Evolutionary conservation across 1,140 invertebrate genomes (phyloP), one percentile per base, ranked within the genome.

Genomic region (Pemphigus obesinymphae): DNA sequence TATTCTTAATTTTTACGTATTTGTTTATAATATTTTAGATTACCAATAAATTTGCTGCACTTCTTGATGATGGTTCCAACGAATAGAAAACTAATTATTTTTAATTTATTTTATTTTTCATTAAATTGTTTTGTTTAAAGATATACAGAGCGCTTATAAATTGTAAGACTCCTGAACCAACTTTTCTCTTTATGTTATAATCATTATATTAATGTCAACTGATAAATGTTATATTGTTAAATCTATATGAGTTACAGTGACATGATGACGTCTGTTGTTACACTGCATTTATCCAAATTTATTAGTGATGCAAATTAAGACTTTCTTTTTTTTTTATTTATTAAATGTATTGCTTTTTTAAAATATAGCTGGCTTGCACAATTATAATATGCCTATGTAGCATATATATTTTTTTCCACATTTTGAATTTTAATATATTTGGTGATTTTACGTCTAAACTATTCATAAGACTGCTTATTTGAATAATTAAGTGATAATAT

Each of bases 41-140:
- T 23, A 78, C 31, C 26, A 78, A 78, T 26, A 78, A 78, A 78
- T 78, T 78, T 78, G 75, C 75, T 23, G 75, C 75, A 40, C 50
- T 78, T 58, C 50, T 78, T 40, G 75, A 78, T 58, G 75, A 78
- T 29, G 75, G 75, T 23, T 58, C 75, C 53, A 78, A 78, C 20
- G 75, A 78, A 78, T 78, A 78, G 17, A 53, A 29, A 58, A 20
- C 11, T 10, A 11, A 29, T 17, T 13, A 53, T 50, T n/a, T 31
- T 34, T 55, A 50, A 26, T 10, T 40, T 61, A 23, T 75, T n/a
- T 75, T 29, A 34, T 50, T 76, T 48, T 48, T 45, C 15, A 50
- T 48, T 34, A 75, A 7, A 17, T 26, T 75, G 29, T 75, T 75
- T 53, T 50, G 15, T 50, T 37, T 50, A 75, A 75, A n/a, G 13